Evolutionary conservation across 30 jellyfish, hydroid and myxozoan genomes (phyloP), one percentile per base, ranked within the genome.

Genomic region (Cassiopea andromeda): DNA sequence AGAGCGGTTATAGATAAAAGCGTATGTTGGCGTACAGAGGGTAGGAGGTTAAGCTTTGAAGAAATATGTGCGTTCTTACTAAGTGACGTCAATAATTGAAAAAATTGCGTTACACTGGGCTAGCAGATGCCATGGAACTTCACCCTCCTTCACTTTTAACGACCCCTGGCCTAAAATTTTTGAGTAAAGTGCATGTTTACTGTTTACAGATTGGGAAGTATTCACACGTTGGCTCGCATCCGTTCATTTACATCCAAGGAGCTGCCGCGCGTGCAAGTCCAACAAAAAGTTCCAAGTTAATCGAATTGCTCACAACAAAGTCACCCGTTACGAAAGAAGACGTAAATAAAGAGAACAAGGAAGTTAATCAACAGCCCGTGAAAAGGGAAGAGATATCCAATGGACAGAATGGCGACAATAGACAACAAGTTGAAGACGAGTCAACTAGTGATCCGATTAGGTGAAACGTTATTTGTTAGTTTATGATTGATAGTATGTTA

Each of bases 201-300:
- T 48, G 5, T 17, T 59, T 73, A 3, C 61, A 89, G 97, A 89
- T 89, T 75, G 97, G 92, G 16, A 89, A 89, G 61, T 89, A 89
- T 77, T 89, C 97, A 69, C 87, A 89, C 47, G 90, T 89, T 64
- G 73, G 97, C 9, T 44, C 78, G 73, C 82, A 73, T 16, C 97
- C 97, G 1, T 89, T 89, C 49, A 87, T 89, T 0, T 89, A 89
- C 87, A 89, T 78, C 60, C 97, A 89, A 60, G 97, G 97, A 18
- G 87, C 91, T 15, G 85, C 97, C 5, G 72, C 97, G 10, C 97
- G 88, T 47, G 97, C 82, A 10, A 82, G 97, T 75, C 92, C 97
- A 64, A 81, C 94, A 19, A 87, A 87, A 46, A 87, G 94, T 75
- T 48, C 80, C 45, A 87, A 87, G 70, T 54, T 87, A 69, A 87